Percentiles rank a stretch among this genome's conserved stretches.
Conservation (phyloP, 2,113 vertebrate species). For the Thinocorus orbignyianus region DNA sequence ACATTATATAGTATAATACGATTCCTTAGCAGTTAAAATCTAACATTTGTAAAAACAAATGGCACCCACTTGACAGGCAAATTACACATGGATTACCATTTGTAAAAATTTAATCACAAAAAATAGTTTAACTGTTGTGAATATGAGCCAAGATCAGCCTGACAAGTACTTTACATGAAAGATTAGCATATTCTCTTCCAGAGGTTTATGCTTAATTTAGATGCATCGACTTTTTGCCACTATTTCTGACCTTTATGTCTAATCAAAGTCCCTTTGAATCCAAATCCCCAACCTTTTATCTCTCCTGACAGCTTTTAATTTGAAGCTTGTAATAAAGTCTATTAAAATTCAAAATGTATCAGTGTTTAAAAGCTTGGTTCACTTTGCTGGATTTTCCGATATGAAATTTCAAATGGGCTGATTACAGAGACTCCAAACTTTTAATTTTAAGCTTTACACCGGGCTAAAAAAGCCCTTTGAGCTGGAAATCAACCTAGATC, state of each 20-base stretch:
- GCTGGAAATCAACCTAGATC: neutral
- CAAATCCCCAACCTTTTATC: slow-evolving; percentile 69
- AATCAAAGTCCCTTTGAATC: slow-evolving; percentile 73
- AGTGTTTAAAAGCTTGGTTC: slow-evolving; percentile 31
- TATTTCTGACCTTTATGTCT: slow-evolving; percentile 70
- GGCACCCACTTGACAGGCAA: slow-evolving; percentile 65
- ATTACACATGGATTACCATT: slow-evolving; percentile 71
- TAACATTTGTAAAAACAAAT: slow-evolving; percentile 65
- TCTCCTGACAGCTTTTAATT: slow-evolving; percentile 74
- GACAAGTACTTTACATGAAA: slow-evolving; percentile 69
- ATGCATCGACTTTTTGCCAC: slow-evolving; percentile 66
- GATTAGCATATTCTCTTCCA: slow-evolving; percentile 73
- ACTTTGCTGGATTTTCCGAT: slow-evolving; percentile 29
- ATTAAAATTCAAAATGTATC: slow-evolving; percentile 66
- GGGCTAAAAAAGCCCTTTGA: neutral
- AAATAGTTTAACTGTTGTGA: slow-evolving; percentile 71
- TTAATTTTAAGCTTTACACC: neutral
- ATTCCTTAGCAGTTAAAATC: slow-evolving; percentile 43
- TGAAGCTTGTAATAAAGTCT: slow-evolving; percentile 70
- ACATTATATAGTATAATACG: slow-evolving; percentile 6
- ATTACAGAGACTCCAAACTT: slow-evolving; percentile 29
- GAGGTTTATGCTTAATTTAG: slow-evolving; percentile 75
- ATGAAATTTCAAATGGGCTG: slow-evolving; percentile 30
- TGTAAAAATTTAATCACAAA: slow-evolving; percentile 69
- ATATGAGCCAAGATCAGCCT: slow-evolving; percentile 60